Conservation (phyloP, 2,113 vertebrate species). For the Notiomystis cincta region DNA sequence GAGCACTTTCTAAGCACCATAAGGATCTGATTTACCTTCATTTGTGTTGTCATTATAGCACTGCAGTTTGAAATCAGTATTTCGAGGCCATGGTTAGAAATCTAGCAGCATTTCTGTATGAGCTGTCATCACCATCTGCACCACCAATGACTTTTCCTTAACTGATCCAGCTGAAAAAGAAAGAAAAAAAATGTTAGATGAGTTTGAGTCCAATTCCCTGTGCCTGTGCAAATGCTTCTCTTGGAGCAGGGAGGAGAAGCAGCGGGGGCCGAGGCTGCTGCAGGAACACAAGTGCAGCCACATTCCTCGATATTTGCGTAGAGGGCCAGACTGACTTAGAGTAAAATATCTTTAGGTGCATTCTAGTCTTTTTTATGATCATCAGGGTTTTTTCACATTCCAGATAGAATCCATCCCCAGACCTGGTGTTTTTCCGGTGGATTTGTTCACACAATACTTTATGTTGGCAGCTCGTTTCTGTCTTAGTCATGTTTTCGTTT, state of each 20-base stretch:
- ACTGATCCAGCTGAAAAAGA: not conserved
- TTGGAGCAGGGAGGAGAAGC: slow-evolving; percentile 24
- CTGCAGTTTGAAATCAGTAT: not conserved
- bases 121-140: not conserved
- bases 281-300: slow-evolving; percentile 5
- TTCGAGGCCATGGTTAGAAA: not conserved
- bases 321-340: not conserved
- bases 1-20: not conserved
- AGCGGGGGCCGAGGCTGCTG: slow-evolving; percentile 40
- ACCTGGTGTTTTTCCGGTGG: not conserved
- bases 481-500: slow-evolving; percentile 9
- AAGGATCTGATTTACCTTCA: slow-evolving; percentile 15
- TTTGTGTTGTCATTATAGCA: not conserved
- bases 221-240: not conserved
- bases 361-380: not conserved
- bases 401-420: not conserved
- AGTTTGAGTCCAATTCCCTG: not conserved
- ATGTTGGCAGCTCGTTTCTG: slow-evolving; percentile 42
- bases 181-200: not conserved
- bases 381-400: not conserved
- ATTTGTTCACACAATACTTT: slow-evolving; percentile 28
- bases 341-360: not conserved
- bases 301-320: slow-evolving; percentile 2
- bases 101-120: not conserved
- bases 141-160: not conserved